These are phyloP conservation scores for Cryptus armator DNA, from an alignment of 2,888 invertebrate species.

Conservation along the genomic window DNA sequence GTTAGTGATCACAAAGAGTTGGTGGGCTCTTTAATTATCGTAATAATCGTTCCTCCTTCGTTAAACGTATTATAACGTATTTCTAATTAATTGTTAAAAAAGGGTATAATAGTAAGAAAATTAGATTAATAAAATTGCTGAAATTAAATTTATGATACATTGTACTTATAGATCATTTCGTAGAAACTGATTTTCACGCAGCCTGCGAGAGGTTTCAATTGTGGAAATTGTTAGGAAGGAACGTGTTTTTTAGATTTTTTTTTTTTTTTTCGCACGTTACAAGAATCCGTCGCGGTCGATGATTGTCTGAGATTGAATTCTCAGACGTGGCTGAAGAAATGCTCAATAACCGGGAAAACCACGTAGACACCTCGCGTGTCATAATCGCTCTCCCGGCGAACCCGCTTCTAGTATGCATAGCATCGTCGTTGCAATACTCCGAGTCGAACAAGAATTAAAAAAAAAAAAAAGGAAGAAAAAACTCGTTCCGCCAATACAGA, in stretches of 20 bases:
- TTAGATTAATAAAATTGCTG: conserved; percentile 3
- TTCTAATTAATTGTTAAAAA: neutral
- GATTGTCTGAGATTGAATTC: conserved; percentile 48
- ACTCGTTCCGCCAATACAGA: conserved; percentile 48
- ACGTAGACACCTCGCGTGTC: conserved; percentile 44
- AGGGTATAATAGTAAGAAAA: neutral
- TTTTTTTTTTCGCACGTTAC: neutral
- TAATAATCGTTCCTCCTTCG: neutral
- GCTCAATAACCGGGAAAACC: conserved; percentile 42
- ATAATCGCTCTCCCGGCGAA: conserved; percentile 43
- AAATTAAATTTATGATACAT: neutral
- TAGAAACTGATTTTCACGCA: too few relatives aligned
- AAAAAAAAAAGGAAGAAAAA: conserved; percentile 31
- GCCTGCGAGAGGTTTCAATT: neutral
- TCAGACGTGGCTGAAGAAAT: conserved; percentile 7
- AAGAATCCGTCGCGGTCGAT: conserved; percentile 51
- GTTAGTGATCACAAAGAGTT: conserved; percentile 22
- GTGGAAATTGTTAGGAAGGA: conserved; percentile 11
- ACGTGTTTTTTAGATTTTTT: neutral
- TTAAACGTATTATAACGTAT: neutral
- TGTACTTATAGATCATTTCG: neutral
- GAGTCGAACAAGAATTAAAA: conserved; percentile 14
- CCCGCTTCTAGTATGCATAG: conserved; percentile 34
- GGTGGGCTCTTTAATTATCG: neutral
- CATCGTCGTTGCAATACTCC: conserved; percentile 58